Base-by-base conservation (phyloP, 2,113 vertebrate species). In the Myrmecophaga tridactyla region DNA sequence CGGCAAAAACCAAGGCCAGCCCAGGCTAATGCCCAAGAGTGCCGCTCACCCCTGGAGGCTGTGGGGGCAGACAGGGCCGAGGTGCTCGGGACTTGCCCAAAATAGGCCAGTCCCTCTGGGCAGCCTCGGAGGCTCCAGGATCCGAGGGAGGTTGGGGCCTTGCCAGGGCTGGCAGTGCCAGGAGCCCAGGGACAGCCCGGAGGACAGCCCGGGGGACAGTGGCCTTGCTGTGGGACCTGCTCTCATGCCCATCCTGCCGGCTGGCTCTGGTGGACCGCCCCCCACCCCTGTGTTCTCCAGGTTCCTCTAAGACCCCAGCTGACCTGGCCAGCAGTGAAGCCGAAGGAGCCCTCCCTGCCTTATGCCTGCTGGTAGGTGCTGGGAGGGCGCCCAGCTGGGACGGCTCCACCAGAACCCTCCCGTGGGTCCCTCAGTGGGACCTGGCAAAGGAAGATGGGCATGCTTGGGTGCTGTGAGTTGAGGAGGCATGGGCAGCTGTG, bases 281-380 rank as follows among this genome's bases (percentile, higher is more conserved):
- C n/a, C n/a, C n/a, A n/a, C 65, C 0, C 2, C 15, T 29, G 2
- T 11, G 1, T 34, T 14, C 14, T 11, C 41, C 20, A 34, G 29
- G 25, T 25, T 13, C 58, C 84, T 39, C 39, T 0, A 7, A 21
- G 6, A 5, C 39, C 41, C 51, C 11, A n/a, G 25, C 0, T 3
- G 13, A 17, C 0, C 0, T 41, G n/a, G 7, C 6, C 15, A 9
- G 41, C 41, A 2, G 6, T 27, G 25, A 34, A 10, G n/a, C n/a
- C 25, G 0, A 1, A 2, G 0, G 11, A 18, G 11, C 15, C 53
- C 36, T 34, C 48, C 0, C 0, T 1, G 13, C 34, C 7, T 36
- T 27, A 51, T 15, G 51, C 21, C 21, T 36, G 70, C 29, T 5
- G 12, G 8, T 2, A 3, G 15, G 48, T 13, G n/a, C 1, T 0